Base-by-base conservation (phyloP, 2,797 vertebrate species). In the Tragelaphus eurycerus region DNA sequence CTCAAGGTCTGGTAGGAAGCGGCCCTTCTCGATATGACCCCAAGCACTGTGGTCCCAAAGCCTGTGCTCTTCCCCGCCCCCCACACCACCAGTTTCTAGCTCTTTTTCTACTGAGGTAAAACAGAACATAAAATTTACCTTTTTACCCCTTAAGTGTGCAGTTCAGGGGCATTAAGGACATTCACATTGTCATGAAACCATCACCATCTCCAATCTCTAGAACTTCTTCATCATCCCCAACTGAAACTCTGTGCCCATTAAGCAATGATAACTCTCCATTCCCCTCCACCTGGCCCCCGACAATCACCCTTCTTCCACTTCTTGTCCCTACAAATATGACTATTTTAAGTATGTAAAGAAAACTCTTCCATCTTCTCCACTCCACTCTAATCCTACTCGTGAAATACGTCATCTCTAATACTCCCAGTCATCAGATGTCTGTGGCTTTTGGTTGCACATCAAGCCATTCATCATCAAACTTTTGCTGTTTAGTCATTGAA, bases 11-110 rank as follows among this genome's bases (percentile, higher is more conserved):
- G 3, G 62, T 10, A 46, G 31, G 43, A 4, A 46, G 19, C 5
- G 16, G 23, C n/a, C 48, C 4, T 57, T 17, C 29, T 7, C 4
- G 7, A 31, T 19, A 1, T 1, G 31, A 29, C 14, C 3, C 12
- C 1, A 6, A 34, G 34, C 15, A 0, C 16, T 29, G 29, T 23
- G 21, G 14, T 23, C 54, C 74, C 82, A 34, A n/a, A 64, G 23
- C 31, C 59, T 11, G 6, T 2, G 19, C 81, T 89, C 27, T 43
- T 31, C 17, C 60, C 60, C 2, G 2, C 29, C 29, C 7, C 60
- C 29, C 3, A 4, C 16, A 12, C 64, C n/a, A 4, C 16, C n/a
- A n/a, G 19, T 81, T 34, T 8, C 78, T 31, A 23, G 50, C 12
- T 34, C 31, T 34, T 54, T 79, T 34, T 81, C 50, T 34, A 23